Percentiles rank a stretch among this genome's conserved stretches.
Conservation (phyloP, 2,113 vertebrate genomes). For the Ginglymostoma cirratum region DNA sequence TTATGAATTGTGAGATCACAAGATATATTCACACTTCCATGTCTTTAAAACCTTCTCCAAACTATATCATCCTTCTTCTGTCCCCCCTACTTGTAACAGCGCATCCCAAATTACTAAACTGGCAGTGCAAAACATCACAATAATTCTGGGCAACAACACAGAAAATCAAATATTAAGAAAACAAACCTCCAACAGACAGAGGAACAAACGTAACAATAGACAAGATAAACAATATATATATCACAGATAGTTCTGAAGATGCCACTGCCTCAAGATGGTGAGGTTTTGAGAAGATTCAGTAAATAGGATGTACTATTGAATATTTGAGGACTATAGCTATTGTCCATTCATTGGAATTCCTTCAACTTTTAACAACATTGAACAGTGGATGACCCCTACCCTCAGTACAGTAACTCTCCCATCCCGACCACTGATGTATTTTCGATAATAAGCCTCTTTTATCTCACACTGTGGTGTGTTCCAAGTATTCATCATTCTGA, state of each 20-base stretch:
- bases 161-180: not conserved
- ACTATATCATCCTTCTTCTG: not conserved
- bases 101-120: too few species aligned
- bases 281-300: not conserved
- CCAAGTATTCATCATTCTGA: not conserved
- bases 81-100: not conserved
- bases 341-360: not conserved
- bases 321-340: not conserved
- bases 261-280: not conserved
- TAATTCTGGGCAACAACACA: not conserved
- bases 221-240: not conserved
- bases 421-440: not conserved
- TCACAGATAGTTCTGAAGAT: not conserved
- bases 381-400: not conserved
- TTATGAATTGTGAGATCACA: constrained; percentile 46
- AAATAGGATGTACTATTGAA: not conserved
- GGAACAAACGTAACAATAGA: not conserved
- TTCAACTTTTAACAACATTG: not conserved
- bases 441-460: not conserved
- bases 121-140: not conserved
- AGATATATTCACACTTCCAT: not conserved
- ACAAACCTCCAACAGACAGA: not conserved
- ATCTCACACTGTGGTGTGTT: not conserved
- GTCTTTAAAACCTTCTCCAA: not conserved
- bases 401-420: not conserved